These are phyloP conservation scores for Actenoides hombroni DNA, from an alignment of 2,113 vertebrate species.

Conservation along the genomic window DNA sequence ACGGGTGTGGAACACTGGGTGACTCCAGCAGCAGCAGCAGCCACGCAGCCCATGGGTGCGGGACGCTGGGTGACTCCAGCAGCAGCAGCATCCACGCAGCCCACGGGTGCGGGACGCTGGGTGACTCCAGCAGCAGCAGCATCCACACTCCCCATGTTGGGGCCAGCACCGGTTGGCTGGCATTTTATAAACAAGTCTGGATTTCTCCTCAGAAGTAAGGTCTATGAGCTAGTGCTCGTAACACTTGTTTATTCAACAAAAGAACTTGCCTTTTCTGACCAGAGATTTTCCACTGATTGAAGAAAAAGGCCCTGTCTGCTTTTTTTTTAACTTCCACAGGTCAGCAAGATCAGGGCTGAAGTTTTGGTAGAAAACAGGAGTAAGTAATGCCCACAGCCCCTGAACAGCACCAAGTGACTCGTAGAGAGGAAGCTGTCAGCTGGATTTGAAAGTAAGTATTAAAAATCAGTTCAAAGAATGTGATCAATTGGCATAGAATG, in stretches of 20 bases:
- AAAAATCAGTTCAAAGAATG: not conserved
- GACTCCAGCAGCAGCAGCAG: not conserved
- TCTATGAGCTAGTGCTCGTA: not conserved
- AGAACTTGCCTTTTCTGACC: not conserved
- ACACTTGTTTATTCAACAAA: not conserved
- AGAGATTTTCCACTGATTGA: not conserved
- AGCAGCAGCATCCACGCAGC: no score
- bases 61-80: not conserved
- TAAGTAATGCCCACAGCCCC: not conserved
- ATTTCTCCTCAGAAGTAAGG: not conserved
- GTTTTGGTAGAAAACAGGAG: not conserved
- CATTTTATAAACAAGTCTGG: not conserved
- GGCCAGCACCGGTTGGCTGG: not conserved
- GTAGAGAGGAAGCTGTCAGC: not conserved
- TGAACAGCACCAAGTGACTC: rapidly evolving
- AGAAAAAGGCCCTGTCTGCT: not conserved
- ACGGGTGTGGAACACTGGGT: rapidly evolving
- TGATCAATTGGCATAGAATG: not conserved
- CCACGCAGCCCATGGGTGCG: rapidly evolving
- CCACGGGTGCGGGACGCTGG: rapidly evolving
- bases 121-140: not conserved
- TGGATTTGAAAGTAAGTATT: not conserved
- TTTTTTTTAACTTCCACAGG: not conserved
- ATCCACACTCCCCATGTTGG: rapidly evolving
- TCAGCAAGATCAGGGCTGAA: not conserved